These are phyloP conservation scores for Cyclophora punctaria DNA, from an alignment of 2,888 invertebrate species.

Conservation along the genomic window DNA sequence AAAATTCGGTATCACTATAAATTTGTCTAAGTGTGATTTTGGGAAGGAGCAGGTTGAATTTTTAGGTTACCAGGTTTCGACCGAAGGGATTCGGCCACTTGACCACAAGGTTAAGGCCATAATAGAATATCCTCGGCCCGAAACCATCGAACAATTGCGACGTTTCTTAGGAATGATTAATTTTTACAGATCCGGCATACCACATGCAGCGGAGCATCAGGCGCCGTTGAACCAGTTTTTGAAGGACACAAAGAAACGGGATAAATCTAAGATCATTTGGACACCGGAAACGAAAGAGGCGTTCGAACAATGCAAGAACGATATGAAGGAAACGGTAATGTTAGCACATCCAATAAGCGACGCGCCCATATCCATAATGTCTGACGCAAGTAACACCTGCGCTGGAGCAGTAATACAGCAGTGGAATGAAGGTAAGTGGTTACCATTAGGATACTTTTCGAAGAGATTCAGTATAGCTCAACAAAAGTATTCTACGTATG, in stretches of 20 bases:
- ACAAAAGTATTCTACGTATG: conserved; percentile 14
- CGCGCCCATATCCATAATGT: conserved; percentile 7
- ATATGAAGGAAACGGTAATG: conserved; percentile 7
- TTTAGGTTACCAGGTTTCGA: background rate
- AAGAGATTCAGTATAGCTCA: conserved; percentile 14
- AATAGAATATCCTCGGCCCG: background rate
- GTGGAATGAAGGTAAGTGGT: conserved; percentile 7
- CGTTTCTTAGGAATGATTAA: conserved; percentile 19
- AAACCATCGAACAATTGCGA: conserved; percentile 10
- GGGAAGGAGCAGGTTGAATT: background rate
- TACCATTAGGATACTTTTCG: conserved; percentile 16
- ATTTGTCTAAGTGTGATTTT: background rate
- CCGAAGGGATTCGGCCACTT: background rate
- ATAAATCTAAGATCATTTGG: conserved; percentile 13
- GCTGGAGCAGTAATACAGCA: conserved; percentile 19
- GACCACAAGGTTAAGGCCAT: background rate
- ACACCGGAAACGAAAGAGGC: conserved; percentile 6
- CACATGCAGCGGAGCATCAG: conserved; percentile 10
- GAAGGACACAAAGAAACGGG: conserved; percentile 14
- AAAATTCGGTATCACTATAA: background rate
- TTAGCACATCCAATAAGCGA: conserved; percentile 5
- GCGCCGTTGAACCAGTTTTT: conserved; percentile 10
- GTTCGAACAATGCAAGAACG: conserved; percentile 13
- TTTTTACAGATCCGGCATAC: conserved; percentile 14
- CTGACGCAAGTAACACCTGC: conserved; percentile 15